These are phyloP conservation scores for Capra hircus DNA, from an alignment of 2,113 vertebrate genomes.

Conservation along the genomic window DNA sequence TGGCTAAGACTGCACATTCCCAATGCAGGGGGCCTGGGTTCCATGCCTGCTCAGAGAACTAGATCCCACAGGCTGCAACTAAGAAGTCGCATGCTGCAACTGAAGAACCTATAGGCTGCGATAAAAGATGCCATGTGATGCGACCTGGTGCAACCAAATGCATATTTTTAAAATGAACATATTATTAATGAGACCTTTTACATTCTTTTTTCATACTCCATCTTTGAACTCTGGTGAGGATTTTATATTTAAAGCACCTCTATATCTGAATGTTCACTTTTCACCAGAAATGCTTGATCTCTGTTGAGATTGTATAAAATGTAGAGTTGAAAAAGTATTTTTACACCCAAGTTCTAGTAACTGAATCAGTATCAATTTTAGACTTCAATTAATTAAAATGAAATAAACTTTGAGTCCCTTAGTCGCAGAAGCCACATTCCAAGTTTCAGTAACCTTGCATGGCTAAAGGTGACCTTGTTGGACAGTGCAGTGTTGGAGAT, in stretches of 20 bases:
- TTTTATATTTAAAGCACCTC: neutral
- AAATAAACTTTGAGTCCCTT: neutral
- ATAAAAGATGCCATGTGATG: neutral
- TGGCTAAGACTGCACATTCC: neutral
- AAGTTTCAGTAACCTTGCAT: fast-evolving
- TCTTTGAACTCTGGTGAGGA: neutral
- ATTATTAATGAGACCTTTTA: neutral
- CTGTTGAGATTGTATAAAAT: neutral
- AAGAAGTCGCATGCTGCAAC: neutral
- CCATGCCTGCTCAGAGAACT: neutral
- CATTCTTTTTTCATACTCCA: too few relatives aligned
- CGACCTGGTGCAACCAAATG: fast-evolving
- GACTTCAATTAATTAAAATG: neutral
- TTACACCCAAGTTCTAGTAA: fast-evolving
- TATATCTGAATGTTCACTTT: neutral
- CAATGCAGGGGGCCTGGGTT: neutral
- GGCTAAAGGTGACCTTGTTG: fast-evolving
- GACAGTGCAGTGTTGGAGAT: neutral
- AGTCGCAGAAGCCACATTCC: neutral
- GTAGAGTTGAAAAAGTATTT: neutral
- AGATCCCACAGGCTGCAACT: neutral
- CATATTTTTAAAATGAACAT: neutral
- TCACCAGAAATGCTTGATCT: neutral
- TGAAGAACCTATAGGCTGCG: neutral
- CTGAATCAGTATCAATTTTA: neutral